Percentiles rank a stretch among this genome's conserved stretches.
Evolutionary conservation across 2,888 invertebrate species (phyloP).

Genomic region (Listrodromus nycthemerus): DNA sequence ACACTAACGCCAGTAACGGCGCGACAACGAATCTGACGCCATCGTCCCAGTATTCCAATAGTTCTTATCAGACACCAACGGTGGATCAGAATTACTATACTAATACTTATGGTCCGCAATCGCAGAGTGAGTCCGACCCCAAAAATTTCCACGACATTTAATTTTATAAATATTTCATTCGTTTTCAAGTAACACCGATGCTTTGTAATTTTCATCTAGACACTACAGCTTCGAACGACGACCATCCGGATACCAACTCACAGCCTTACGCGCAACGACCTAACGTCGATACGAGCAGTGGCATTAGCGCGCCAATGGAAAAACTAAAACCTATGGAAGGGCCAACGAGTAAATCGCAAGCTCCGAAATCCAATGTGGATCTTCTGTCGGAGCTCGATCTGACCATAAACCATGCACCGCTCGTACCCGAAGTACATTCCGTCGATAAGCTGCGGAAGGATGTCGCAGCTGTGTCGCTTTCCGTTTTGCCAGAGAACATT

Average conservation of each 20-base stretch:
- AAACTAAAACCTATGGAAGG: slow-evolving; percentile 74
- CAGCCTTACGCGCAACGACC: slow-evolving; percentile 82
- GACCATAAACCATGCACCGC: slow-evolving; percentile 88
- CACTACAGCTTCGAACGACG: slow-evolving; percentile 47
- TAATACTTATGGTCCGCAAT: slow-evolving; percentile 74
- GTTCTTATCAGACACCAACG: slow-evolving; percentile 51
- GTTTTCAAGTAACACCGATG: background rate
- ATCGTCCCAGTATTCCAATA: slow-evolving; percentile 73
- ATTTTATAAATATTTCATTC: background rate
- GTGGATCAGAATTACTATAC: slow-evolving; percentile 73
- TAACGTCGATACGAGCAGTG: slow-evolving; percentile 69
- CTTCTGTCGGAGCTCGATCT: slow-evolving; percentile 92
- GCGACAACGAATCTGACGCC: slow-evolving; percentile 77
- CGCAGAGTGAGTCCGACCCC: slow-evolving; percentile 67
- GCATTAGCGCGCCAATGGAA: slow-evolving; percentile 59
- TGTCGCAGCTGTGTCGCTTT: slow-evolving; percentile 62
- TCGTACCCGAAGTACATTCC: slow-evolving; percentile 87
- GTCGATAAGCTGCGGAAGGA: slow-evolving; percentile 72
- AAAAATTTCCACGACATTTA: too few relatives aligned
- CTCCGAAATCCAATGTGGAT: slow-evolving; percentile 87
- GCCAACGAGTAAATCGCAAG: slow-evolving; percentile 65
- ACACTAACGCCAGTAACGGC: slow-evolving; percentile 79
- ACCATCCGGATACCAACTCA: slow-evolving; percentile 70
- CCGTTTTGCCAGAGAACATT: slow-evolving; percentile 75
- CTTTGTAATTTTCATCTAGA: slow-evolving; percentile 58